A percentile compares a stretch with the other conserved stretches of the same genome.
Evolutionary conservation across 2,113 vertebrate species (phyloP).

Genomic region (Noturus placidus): DNA sequence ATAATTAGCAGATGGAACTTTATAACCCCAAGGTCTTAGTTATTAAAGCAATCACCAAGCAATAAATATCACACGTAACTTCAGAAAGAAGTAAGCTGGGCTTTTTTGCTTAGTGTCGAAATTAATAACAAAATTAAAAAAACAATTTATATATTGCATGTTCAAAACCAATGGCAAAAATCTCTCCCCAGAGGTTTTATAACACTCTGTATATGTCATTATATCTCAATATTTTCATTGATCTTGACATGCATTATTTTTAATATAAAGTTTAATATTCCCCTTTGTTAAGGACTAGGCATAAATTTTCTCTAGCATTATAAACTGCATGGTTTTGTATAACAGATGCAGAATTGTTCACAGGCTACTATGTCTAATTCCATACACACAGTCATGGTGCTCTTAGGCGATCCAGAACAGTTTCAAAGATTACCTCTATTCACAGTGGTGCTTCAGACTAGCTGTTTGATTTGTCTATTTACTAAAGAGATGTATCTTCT

Average conservation of each 20-base stretch:
- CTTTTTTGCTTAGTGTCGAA: not conserved
- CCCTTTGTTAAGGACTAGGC: not conserved
- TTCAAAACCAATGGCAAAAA: not conserved
- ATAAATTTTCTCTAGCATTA: not conserved
- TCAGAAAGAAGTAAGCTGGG: not conserved
- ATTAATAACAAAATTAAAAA: too few relatives aligned
- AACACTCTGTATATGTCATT: not conserved
- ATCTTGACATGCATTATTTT: not conserved
- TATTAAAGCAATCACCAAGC: not conserved
- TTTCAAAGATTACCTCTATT: constrained; percentile 11
- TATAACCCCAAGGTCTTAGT: not conserved
- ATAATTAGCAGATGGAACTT: not conserved
- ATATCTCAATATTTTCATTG: not conserved
- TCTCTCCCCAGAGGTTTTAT: not conserved
- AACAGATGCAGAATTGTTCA: not conserved
- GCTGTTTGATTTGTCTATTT: constrained; percentile 18
- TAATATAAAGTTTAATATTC: not conserved
- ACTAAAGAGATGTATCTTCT: not conserved
- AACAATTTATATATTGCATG: too few relatives aligned
- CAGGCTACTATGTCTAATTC: not conserved
- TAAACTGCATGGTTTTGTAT: not conserved
- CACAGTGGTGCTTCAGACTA: not conserved
- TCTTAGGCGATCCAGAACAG: not conserved
- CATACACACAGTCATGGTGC: not conserved
- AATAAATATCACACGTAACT: not conserved